These are phyloP conservation scores for Thaumetopoea pityocampa DNA, from an alignment of 1,140 invertebrate genomes.

Conservation along the genomic window DNA sequence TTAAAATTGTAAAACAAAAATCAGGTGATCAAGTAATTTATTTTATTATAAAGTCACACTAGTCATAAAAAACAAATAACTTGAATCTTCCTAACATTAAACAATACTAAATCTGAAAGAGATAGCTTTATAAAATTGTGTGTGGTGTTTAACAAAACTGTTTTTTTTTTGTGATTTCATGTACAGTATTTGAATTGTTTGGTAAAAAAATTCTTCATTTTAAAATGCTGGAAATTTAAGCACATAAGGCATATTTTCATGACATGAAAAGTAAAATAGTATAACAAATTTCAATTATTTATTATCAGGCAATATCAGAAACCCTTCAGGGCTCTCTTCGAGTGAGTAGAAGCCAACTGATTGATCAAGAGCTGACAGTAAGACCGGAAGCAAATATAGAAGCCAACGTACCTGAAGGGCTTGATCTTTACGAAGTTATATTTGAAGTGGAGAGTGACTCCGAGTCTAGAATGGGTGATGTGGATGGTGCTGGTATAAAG, in stretches of 20 bases:
- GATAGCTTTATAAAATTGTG: too few species aligned
- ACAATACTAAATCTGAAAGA: too few species aligned
- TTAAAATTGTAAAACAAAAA: too few species aligned
- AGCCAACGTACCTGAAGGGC: conserved; percentile 57
- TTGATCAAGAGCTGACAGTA: conserved; percentile 61
- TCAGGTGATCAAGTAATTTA: too few species aligned
- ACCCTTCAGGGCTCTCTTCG: conserved; percentile 49
- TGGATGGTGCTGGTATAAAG: conserved; percentile 38
- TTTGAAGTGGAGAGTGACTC: conserved; percentile 60
- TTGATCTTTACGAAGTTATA: conserved; percentile 61
- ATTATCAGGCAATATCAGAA: conserved; percentile 61
- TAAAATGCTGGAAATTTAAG: background rate
- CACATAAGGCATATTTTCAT: background rate
- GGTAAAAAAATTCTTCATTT: too few species aligned
- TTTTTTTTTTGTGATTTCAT: too few species aligned
- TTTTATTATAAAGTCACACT: too few species aligned
- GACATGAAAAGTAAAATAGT: conserved; percentile 1
- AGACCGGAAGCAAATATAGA: conserved; percentile 64
- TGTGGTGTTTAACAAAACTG: too few species aligned
- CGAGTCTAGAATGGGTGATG: conserved; percentile 51
- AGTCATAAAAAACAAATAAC: too few species aligned
- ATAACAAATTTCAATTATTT: too few species aligned
- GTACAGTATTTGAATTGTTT: too few species aligned
- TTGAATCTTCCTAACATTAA: too few species aligned
- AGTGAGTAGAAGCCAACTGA: conserved; percentile 56